Evolutionary conservation across 2,797 vertebrate genomes (phyloP).

Genomic region (Pseudochirops corinnae): DNA sequence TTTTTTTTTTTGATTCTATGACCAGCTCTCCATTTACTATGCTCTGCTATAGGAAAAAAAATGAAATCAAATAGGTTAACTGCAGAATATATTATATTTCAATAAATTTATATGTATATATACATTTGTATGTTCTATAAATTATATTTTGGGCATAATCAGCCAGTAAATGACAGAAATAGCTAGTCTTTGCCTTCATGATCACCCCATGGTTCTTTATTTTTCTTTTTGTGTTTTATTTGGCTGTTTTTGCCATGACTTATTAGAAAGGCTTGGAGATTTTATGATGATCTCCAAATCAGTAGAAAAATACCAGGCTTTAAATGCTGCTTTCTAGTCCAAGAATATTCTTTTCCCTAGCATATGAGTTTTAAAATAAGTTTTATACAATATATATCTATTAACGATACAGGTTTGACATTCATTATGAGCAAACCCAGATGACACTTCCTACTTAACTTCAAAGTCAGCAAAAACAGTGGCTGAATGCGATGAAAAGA

Average conservation of each 20-base stretch:
- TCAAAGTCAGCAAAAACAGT: conserved; percentile 41
- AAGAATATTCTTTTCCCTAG: background rate
- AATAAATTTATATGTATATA: background rate
- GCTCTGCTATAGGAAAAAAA: background rate
- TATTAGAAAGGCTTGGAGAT: background rate
- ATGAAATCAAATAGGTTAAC: background rate
- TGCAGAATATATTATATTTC: background rate
- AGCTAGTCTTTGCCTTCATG: accelerated
- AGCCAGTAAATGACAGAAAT: background rate
- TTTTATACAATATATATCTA: conserved; percentile 27
- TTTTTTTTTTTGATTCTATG: background rate
- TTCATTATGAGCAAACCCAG: conserved; percentile 56
- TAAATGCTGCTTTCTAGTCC: accelerated
- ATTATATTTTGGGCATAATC: conserved; percentile 1
- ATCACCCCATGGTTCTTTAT: background rate
- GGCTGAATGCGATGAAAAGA: conserved; percentile 16
- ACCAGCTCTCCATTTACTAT: background rate
- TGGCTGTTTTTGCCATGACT: background rate
- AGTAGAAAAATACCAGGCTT: background rate
- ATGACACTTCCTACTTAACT: conserved; percentile 39
- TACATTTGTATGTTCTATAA: background rate
- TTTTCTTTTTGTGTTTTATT: background rate
- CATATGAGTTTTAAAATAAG: background rate
- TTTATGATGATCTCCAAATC: background rate
- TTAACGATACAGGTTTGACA: conserved; percentile 24